phyloP scores from a whole-genome alignment of 2,797 vertebrate species.

The Phrynocephalus vlangalii region DNA sequence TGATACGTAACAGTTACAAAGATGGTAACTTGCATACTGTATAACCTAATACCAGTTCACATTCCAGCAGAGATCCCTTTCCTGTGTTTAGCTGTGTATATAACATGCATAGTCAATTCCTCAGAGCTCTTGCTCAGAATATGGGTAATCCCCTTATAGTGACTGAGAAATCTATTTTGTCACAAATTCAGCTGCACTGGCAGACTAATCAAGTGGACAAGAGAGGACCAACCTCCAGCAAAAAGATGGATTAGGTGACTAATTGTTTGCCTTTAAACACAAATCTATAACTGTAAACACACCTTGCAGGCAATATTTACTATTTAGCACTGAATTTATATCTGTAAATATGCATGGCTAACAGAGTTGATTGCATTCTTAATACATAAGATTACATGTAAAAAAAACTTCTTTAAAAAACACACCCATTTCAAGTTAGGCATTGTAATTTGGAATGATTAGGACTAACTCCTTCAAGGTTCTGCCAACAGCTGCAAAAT shows the following conservation, averaged over 20 bases:
- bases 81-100: constrained; percentile 6
- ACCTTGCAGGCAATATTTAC: not conserved
- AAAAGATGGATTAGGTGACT: not conserved
- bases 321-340: not conserved
- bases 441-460: not conserved
- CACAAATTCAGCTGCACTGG: constrained; percentile 5
- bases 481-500: constrained; percentile 37
- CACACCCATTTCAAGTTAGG: not conserved
- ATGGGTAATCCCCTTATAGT: not conserved
- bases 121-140: not conserved
- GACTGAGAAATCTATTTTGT: not conserved
- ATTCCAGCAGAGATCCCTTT: not conserved
- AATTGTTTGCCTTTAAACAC: not conserved
- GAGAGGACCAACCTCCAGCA: not conserved
- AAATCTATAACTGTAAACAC: not conserved
- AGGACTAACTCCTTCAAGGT: constrained; percentile 2
- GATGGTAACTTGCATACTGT: not conserved
- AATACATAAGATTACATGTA: not conserved
- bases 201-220: not conserved
- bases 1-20: not conserved
- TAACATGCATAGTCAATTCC: not conserved
- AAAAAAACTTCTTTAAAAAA: not conserved
- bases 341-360: not conserved
- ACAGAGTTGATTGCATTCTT: not conserved
- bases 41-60: constrained; percentile 1